A percentile compares a stretch with the other conserved stretches of the same genome.
Evolutionary conservation across 2,797 vertebrate genomes (phyloP).

Genomic region (Labroides dimidiatus): DNA sequence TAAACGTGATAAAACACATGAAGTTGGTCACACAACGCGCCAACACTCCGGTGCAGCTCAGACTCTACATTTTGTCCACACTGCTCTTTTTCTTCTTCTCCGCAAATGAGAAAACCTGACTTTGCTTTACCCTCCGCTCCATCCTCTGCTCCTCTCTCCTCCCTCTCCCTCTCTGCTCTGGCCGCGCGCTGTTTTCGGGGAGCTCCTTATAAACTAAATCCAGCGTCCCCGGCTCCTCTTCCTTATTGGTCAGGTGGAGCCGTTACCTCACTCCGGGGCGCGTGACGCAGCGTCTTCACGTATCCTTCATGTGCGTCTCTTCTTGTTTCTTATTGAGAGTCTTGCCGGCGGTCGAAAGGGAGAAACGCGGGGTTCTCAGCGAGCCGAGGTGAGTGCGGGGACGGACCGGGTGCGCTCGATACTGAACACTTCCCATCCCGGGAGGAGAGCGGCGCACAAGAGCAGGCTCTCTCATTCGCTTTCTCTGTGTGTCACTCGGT

Average conservation of each 20-base stretch:
- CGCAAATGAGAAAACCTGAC: conserved; percentile 31
- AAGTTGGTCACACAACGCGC: too few species aligned
- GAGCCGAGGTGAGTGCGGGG: conserved; percentile 34
- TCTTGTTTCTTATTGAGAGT: conserved; percentile 88
- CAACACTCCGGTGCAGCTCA: neutral
- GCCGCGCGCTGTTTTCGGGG: conserved; percentile 29
- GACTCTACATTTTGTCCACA: neutral
- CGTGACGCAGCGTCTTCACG: conserved; percentile 97
- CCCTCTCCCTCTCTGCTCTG: conserved; percentile 40
- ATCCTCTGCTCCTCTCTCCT: conserved; percentile 38
- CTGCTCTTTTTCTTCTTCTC: neutral
- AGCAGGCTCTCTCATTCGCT: conserved; percentile 36
- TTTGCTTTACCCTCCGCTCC: conserved; percentile 46
- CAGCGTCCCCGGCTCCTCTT: conserved; percentile 62
- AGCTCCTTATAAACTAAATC: conserved; percentile 74
- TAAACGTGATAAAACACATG: too few species aligned
- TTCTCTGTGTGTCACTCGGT: neutral
- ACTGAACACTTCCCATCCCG: conserved; percentile 70
- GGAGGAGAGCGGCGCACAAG: conserved; percentile 75
- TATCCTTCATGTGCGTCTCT: conserved; percentile 97
- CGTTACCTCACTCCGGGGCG: conserved; percentile 89
- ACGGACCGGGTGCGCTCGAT: conserved; percentile 60
- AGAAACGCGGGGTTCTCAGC: conserved; percentile 32
- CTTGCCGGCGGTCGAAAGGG: conserved; percentile 59
- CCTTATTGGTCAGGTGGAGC: conserved; percentile 94